Evolutionary conservation across 2,113 vertebrate species (phyloP), one percentile per base, ranked within the genome.

Genomic region (Laticauda laticaudata): DNA sequence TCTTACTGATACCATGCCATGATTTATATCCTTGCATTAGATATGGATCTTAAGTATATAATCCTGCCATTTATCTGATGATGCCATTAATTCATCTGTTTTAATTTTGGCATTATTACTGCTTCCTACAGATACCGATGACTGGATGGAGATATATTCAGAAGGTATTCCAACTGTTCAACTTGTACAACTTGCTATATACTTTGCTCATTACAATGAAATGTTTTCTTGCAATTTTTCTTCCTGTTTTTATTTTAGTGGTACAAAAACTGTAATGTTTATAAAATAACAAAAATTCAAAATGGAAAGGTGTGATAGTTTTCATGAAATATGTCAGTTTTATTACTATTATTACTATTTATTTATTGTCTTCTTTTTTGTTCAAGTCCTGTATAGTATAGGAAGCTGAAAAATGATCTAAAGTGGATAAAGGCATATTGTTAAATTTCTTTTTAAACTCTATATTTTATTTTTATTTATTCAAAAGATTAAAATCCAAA

Each of bases 271-370:
- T 55, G 18, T 55, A 20, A 55, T 55, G 55, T 55, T 55, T 55
- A 55, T 55, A 55, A 55, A 55, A 55, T 55, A 55, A 55, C 3
- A 18, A 20, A 55, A 55, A 55, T 55, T 55, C 55, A 20, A 86
- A 54, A 88, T 92, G 8, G 34, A 91, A 18, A 88, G 53, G 39
- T 53, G 57, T 1, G 55, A 2, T 81, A 90, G 21, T 59, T 64
- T 94, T 55, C 12, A 34, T 53, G 1, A 12, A 2, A 53, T 0
- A 0, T 20, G 26, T 51, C 1, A 1, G 9, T 14, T n/a, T 64
- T 64, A 11, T 64, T 29, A 10, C n/a, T 69, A n/a, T n/a, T 69
- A 69, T 15, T 69, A 69, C 0, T 69, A n/a, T 5, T 15, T 10
- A 26, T 26, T 61, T 15, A 69, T 69, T 15, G 64, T 45, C 45